These are phyloP conservation scores for Callipepla squamata DNA, from an alignment of 2,113 vertebrate species.

Conservation along the genomic window DNA sequence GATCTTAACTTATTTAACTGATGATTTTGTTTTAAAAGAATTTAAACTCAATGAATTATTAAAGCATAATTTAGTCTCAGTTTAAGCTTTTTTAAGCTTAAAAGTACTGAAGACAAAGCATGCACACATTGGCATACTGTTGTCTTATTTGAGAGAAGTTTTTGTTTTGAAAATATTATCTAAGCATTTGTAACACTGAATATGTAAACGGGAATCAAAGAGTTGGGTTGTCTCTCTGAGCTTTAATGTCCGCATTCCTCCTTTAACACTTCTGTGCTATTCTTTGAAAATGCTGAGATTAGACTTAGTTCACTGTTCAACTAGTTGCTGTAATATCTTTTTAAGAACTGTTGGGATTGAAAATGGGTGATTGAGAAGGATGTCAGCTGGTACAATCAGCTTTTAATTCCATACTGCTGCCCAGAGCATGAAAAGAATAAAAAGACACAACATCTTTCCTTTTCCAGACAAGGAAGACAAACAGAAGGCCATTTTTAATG, in stretches of 20 bases:
- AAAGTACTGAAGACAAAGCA: neutral
- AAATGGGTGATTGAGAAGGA: neutral
- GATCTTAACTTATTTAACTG: neutral
- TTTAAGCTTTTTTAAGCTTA: neutral
- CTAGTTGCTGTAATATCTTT: neutral
- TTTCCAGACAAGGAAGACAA: neutral
- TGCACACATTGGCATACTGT: neutral
- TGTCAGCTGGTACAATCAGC: neutral
- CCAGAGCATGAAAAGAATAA: neutral
- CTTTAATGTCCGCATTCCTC: neutral
- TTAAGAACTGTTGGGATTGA: neutral
- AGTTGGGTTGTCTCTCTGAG: neutral
- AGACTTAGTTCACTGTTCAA: neutral
- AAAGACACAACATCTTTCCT: neutral
- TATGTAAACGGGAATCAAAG: neutral
- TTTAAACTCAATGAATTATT: neutral
- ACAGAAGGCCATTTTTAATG: neutral
- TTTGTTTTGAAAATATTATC: neutral
- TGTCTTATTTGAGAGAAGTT: neutral
- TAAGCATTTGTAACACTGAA: neutral
- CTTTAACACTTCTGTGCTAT: neutral
- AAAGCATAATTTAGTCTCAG: neutral
- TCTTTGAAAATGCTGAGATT: neutral
- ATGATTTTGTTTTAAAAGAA: neutral
- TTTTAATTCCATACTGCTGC: neutral